Evolutionary conservation across 2,797 vertebrate genomes (phyloP).

Genomic region (Phrynocephalus forsythii): DNA sequence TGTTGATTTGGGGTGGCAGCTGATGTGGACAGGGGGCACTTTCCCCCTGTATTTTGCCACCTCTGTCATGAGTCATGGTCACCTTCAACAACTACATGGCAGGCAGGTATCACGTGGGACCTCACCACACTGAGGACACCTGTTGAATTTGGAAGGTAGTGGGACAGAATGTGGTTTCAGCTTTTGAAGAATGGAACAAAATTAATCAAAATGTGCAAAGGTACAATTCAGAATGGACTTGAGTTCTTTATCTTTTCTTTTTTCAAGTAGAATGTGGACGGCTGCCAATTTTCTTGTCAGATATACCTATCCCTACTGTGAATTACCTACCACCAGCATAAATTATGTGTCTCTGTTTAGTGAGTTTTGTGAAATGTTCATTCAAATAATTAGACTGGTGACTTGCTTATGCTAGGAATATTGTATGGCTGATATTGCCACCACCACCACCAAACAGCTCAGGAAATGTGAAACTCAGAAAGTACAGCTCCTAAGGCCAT

Average conservation of each 20-base stretch:
- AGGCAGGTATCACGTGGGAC: not conserved
- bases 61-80: not conserved
- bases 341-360: not conserved
- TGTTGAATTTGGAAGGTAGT: not conserved
- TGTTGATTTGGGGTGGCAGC: too few relatives aligned
- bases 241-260: not conserved
- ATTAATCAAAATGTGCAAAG: not conserved
- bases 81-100: not conserved
- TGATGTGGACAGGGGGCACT: too few relatives aligned
- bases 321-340: not conserved
- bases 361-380: not conserved
- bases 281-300: not conserved
- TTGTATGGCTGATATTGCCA: too few relatives aligned
- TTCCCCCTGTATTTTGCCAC: too few relatives aligned
- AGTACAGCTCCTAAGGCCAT: not conserved
- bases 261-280: not conserved
- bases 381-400: not conserved
- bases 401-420: not conserved
- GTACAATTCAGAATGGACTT: not conserved
- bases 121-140: not conserved
- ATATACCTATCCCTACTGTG: not conserved
- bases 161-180: not conserved
- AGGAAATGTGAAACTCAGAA: not conserved
- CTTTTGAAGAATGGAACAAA: not conserved
- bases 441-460: not conserved